Base-by-base conservation (phyloP, 2,888 invertebrate species). In the Mylabris sibirica region DNA sequence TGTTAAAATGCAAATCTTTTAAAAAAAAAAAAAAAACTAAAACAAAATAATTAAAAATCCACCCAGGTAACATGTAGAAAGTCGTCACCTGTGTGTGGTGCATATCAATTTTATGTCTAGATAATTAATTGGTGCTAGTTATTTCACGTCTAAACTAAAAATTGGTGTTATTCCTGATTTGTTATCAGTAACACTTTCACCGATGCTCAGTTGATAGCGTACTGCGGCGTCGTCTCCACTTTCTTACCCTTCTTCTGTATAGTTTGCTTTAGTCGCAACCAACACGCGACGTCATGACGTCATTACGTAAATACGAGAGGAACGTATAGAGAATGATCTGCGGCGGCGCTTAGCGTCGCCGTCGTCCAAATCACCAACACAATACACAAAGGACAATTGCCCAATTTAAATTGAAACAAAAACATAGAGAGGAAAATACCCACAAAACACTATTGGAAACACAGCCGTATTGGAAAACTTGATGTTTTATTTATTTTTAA, bases 231-330 rank as follows among this genome's bases (percentile, higher is more conserved):
- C 62, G 61, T 61, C 30, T 30, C 57, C 64, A 61, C 59, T 65
- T 66, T 64, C 64, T 66, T 65, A 61, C 63, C 65, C 64, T 61
- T 34, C 38, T 30, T 30, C 8, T 30, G 5, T 34, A n/a, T n/a
- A n/a, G 9, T 14, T 38, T 22, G 24, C 41, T 26, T 20, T 63
- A 66, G 57, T 30, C 30, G 30, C 30, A 30, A 30, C 64, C 62
- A 71, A 64, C 71, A 71, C 71, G 71, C 68, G 71, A 67, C 68
- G 71, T 57, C 59, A 59, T 71, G 68, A 71, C 71, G 71, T 71
- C 71, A 71, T 44, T 61, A 30, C 30, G 38, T 24, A 65, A 59
- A 57, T 63, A 62, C 67, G 60, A 68, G 65, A 30, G 44, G 38
- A 11, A 38, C 38, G 38, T 38, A 38, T 14, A 44, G 49, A 49